These are phyloP conservation scores for Phataginus tetradactyla DNA, from an alignment of 2,797 vertebrate genomes.

Conservation along the genomic window DNA sequence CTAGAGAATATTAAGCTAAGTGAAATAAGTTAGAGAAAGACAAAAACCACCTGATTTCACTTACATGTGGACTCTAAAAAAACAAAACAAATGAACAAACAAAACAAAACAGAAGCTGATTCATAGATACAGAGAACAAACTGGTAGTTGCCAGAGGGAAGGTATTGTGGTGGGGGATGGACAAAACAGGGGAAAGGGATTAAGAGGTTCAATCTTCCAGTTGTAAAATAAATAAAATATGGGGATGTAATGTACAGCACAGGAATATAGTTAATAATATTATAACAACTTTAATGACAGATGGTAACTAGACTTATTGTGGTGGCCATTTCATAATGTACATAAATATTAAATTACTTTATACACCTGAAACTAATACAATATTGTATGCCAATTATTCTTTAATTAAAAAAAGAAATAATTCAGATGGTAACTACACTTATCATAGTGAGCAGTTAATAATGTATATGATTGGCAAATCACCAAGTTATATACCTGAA, in stretches of 20 bases:
- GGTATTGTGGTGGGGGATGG: not conserved
- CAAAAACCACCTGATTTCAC: not conserved
- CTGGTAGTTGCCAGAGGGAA: not conserved
- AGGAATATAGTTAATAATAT: not conserved
- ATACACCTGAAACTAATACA: not conserved
- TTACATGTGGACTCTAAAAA: not conserved
- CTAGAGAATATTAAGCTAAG: not conserved
- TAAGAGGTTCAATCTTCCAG: not conserved
- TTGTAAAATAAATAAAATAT: not conserved
- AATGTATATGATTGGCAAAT: not conserved
- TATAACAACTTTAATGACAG: not conserved
- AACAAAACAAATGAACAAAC: not conserved
- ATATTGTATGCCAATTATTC: not conserved
- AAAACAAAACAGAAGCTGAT: not conserved
- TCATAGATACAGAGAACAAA: not conserved
- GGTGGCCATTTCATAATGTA: not conserved
- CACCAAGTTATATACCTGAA: not conserved
- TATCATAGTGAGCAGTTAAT: not conserved
- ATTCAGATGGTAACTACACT: not conserved
- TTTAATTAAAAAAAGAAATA: not conserved
- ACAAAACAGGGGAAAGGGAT: not conserved
- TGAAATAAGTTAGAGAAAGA: not conserved
- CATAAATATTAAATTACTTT: not conserved
- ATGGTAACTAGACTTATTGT: not conserved
- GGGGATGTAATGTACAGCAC: not conserved